These are phyloP conservation scores for Synanthedon myopaeformis DNA, from an alignment of 2,888 invertebrate species.

Conservation along the genomic window DNA sequence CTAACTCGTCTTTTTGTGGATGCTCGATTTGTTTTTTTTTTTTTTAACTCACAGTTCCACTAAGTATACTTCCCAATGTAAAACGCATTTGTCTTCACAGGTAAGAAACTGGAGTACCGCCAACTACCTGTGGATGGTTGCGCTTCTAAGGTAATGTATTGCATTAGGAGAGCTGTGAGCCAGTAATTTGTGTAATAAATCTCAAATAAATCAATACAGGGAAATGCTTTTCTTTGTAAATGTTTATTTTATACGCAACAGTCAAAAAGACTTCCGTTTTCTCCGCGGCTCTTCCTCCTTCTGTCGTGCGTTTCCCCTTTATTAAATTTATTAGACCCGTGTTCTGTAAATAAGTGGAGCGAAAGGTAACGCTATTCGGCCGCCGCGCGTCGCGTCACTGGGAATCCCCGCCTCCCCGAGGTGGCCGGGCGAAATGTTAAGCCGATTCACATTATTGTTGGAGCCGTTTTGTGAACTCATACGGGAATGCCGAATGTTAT, in stretches of 20 bases:
- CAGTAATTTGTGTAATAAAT: neutral
- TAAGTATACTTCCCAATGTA: neutral
- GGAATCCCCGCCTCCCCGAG: conserved; percentile 37
- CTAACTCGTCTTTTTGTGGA: neutral
- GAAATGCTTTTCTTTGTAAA: conserved; percentile 3
- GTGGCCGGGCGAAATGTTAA: conserved; percentile 36
- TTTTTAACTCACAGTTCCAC: neutral
- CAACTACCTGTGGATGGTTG: conserved; percentile 61
- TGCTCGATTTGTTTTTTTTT: neutral
- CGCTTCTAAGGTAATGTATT: conserved; percentile 12
- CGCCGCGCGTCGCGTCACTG: conserved; percentile 35
- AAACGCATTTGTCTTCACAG: conserved; percentile 35
- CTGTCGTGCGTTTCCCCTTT: conserved; percentile 47
- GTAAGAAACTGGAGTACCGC: conserved; percentile 50
- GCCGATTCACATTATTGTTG: conserved; percentile 44
- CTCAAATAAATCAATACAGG: neutral
- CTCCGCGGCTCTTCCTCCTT: conserved; percentile 23
- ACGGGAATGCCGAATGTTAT: conserved; percentile 14
- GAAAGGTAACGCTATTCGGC: conserved; percentile 37
- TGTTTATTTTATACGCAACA: conserved; percentile 11
- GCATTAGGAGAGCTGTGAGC: neutral
- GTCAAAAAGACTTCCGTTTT: conserved; percentile 14
- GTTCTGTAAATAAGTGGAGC: conserved; percentile 49
- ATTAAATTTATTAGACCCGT: conserved; percentile 58
- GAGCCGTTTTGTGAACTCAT: conserved; percentile 38